These are phyloP conservation scores for Cantharis lateralis DNA, from an alignment of 2,888 invertebrate species.

Conservation along the genomic window DNA sequence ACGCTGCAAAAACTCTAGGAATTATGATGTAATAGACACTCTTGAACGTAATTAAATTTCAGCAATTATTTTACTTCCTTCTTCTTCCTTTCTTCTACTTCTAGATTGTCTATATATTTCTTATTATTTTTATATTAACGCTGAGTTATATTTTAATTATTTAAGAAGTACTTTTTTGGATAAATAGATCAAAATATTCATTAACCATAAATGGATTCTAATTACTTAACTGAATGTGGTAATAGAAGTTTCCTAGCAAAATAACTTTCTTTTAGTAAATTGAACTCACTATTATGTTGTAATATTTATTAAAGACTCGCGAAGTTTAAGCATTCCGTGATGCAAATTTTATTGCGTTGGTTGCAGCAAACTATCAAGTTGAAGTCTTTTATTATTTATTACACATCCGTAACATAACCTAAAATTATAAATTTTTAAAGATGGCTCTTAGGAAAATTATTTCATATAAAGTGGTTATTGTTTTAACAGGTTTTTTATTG, in stretches of 20 bases:
- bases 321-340: constrained; percentile 16
- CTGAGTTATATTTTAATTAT: too few species aligned
- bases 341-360: constrained; percentile 21
- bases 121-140: too few species aligned
- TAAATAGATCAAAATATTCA: too few species aligned
- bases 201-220: neutral
- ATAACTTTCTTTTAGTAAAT: neutral
- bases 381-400: neutral
- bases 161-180: too few species aligned
- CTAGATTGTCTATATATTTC: too few species aligned
- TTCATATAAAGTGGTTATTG: neutral
- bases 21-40: too few species aligned
- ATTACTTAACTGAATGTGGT: neutral
- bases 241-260: neutral
- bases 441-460: neutral
- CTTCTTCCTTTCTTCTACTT: too few species aligned
- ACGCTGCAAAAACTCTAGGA: too few species aligned
- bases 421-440: neutral
- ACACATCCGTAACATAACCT: neutral
- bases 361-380: constrained; percentile 7
- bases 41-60: too few species aligned
- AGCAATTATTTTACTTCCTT: too few species aligned
- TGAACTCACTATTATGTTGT: neutral
- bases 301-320: constrained; percentile 6
- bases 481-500: neutral